Evolutionary conservation across 2,113 vertebrate genomes (phyloP), one percentile per base, ranked within the genome.

Genomic region (Dipodomys ordii): DNA sequence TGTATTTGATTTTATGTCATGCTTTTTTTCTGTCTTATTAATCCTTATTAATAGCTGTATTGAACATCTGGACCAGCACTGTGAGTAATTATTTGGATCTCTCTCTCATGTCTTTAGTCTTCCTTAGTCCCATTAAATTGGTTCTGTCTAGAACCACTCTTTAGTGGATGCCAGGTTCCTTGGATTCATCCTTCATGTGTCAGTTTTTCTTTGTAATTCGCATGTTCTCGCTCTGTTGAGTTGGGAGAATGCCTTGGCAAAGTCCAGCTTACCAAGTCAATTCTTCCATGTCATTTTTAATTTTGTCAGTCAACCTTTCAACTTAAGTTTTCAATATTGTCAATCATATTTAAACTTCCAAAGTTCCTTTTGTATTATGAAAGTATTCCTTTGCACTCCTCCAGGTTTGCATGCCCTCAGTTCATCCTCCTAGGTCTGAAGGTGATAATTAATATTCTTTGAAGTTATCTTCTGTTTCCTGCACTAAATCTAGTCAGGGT

Each of bases 261-360:
- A 53, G 46, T 64, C 25, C 57, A 78, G 62, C 69, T 78, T 22
- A 67, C 57, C 69, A 91, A 87, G 20, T 87, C 68, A 79, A 39
- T 74, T 15, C 93, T 86, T n/a, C 53, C 25, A 64, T 87, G 68
- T 74, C 76, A 28, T 57, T 94, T 94, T 93, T 68, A 91, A 88
- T 71, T 13, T 86, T 80, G 82, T 49, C 69, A 87, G 85, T 92
- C 46, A 74, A 65, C 0, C 6, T 13, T 95, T 88, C 35, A 46
- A n/a, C 64, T 89, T 72, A 79, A 57, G n/a, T 57, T 95, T 94
- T 93, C 64, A 91, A 88, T 71, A 15, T 89, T 81, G 82, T 44
- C 69, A 87, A 87, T 93, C 64, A 44, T 35, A 91, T 83, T 84
- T 91, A 94, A 87, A 87, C 94, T 78, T 87, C 65, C 60, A 87